Conservation (phyloP, 2,888 invertebrate species). For the Agonopterix alstromeriana region DNA sequence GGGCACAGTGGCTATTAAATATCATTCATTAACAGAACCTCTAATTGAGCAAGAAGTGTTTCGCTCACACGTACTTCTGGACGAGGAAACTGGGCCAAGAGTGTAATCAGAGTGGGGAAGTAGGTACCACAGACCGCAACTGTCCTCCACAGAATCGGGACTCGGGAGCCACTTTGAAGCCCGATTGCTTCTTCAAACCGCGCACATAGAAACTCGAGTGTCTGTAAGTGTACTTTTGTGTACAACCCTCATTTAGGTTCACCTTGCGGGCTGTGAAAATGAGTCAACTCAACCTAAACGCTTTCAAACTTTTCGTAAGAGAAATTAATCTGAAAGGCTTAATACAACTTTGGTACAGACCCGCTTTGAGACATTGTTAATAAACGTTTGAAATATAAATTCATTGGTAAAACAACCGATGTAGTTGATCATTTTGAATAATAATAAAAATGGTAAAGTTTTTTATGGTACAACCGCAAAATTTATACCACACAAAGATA, state of each 20-base stretch:
- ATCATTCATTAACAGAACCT: slow-evolving; percentile 3
- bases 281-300: too few species aligned
- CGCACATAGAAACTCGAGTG: slow-evolving; percentile 1
- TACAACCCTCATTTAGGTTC: neutral
- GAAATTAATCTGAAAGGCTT: neutral
- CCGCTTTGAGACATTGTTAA: neutral
- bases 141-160: slow-evolving; percentile 18
- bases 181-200: slow-evolving; percentile 25
- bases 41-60: slow-evolving; percentile 22
- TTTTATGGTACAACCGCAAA: too few species aligned
- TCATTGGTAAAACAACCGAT: too few species aligned
- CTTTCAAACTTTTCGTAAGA: neutral
- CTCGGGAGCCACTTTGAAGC: neutral
- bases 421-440: too few species aligned
- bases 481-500: neutral
- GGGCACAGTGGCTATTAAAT: neutral
- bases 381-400: too few species aligned
- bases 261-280: too few species aligned
- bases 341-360: neutral
- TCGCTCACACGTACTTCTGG: slow-evolving; percentile 13
- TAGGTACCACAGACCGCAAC: slow-evolving; percentile 41
- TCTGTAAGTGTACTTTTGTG: neutral
- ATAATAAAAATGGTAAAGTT: too few species aligned
- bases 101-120: slow-evolving; percentile 35
- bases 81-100: slow-evolving; percentile 27